Evolutionary conservation across 2,113 vertebrate genomes (phyloP).

Genomic region (Speoplatyrhinus poulsoni): DNA sequence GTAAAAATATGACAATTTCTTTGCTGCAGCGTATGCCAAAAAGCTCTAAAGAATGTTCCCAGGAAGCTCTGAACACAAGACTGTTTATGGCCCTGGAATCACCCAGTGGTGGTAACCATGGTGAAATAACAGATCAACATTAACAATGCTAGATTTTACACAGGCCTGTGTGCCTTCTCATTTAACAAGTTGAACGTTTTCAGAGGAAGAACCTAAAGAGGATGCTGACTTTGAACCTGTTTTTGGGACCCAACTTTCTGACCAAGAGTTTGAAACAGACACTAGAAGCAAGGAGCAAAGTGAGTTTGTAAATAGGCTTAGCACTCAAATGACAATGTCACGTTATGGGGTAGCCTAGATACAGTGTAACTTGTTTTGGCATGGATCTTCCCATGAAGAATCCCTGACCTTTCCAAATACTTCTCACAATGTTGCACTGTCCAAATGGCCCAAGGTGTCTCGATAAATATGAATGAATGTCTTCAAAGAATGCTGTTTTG

Average conservation of each 20-base stretch:
- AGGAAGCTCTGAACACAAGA: conserved; percentile 84
- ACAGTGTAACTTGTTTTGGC: too few species aligned
- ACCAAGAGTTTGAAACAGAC: conserved; percentile 64
- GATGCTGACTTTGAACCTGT: conserved; percentile 62
- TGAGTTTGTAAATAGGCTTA: conserved; percentile 32
- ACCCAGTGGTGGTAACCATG: conserved; percentile 51
- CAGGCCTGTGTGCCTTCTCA: too few species aligned
- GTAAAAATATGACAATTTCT: background rate
- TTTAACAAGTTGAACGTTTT: too few species aligned
- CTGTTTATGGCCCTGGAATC: conserved; percentile 79
- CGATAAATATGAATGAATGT: too few species aligned
- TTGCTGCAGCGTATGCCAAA: conserved; percentile 44
- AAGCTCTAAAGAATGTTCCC: conserved; percentile 58
- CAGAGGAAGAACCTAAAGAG: conserved; percentile 32
- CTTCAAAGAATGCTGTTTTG: too few species aligned
- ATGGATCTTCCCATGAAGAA: too few species aligned
- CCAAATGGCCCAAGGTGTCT: too few species aligned
- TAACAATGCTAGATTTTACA: background rate
- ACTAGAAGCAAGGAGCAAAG: conserved; percentile 37
- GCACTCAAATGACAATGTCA: background rate
- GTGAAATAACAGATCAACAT: background rate
- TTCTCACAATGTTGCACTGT: too few species aligned
- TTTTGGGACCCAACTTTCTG: conserved; percentile 80
- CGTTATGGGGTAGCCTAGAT: background rate
- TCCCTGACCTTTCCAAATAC: too few species aligned